phyloP scores from a whole-genome alignment of 2,113 vertebrate species.

The Gymnogyps californianus region DNA sequence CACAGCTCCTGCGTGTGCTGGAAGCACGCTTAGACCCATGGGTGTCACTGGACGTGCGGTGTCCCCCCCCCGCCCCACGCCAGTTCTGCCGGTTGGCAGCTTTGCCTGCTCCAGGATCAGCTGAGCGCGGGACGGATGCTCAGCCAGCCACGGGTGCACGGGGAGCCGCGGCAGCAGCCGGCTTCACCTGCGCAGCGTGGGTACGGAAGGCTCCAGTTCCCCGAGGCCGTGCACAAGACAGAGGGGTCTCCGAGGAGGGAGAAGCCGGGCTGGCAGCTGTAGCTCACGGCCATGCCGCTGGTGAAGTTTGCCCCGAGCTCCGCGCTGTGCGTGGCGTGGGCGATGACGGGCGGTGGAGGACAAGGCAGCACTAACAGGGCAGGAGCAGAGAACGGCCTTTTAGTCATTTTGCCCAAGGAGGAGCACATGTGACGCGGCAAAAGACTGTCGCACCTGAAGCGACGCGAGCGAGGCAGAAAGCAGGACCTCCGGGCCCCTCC shows the following conservation, averaged over 20 bases:
- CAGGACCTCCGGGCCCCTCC: background rate
- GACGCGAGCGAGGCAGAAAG: fast-evolving
- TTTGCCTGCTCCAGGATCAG: background rate
- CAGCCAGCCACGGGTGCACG: background rate
- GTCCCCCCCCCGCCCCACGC: fast-evolving
- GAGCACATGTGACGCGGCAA: fast-evolving
- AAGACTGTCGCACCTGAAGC: fast-evolving
- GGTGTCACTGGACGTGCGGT: background rate
- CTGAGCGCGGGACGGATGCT: background rate
- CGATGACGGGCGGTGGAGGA: background rate
- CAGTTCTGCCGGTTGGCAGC: background rate
- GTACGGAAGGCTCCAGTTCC: constrained; percentile 44
- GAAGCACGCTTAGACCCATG: fast-evolving
- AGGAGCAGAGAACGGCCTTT: background rate
- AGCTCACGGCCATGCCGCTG: background rate
- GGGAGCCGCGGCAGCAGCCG: background rate
- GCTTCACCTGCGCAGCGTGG: constrained; percentile 62
- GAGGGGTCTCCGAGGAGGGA: background rate
- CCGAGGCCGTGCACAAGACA: background rate
- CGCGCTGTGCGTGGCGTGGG: background rate
- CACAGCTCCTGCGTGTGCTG: background rate
- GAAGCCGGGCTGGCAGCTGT: constrained; percentile 52
- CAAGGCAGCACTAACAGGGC: background rate
- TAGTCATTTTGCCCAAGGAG: background rate
- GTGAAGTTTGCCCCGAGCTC: background rate